Evolutionary conservation across 2,113 vertebrate species (phyloP).

Genomic region (Leucopternis melanops): DNA sequence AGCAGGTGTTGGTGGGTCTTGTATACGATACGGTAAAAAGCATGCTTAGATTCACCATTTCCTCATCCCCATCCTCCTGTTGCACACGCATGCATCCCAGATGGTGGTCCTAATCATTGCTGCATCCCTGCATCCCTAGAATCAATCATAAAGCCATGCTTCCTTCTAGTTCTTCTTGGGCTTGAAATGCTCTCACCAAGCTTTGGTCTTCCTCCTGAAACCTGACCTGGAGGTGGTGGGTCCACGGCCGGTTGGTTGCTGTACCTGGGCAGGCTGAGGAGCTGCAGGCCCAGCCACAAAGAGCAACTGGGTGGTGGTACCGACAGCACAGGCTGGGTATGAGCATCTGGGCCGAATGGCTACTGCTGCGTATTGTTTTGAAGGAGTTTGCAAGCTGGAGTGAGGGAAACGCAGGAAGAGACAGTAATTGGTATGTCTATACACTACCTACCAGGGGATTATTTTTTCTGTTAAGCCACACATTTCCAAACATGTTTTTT

Average conservation of each 20-base stretch:
- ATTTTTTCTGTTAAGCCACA: background rate
- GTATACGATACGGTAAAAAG: background rate
- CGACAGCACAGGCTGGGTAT: accelerated
- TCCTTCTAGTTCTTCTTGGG: background rate
- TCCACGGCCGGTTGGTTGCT: accelerated
- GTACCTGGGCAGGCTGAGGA: background rate
- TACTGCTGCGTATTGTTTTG: background rate
- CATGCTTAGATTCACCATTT: background rate
- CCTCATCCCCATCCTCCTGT: background rate
- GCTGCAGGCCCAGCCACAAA: background rate
- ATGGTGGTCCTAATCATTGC: background rate
- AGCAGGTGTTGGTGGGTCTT: background rate
- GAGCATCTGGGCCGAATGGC: background rate
- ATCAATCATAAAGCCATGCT: background rate
- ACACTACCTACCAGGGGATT: background rate
- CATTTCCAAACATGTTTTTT: background rate
- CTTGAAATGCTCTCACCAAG: background rate
- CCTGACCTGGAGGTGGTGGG: background rate
- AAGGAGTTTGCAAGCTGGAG: background rate
- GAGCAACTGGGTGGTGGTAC: background rate
- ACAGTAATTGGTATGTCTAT: background rate
- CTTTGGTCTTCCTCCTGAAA: background rate
- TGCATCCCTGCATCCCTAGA: background rate
- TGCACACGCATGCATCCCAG: background rate
- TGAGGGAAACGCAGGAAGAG: background rate